Evolutionary conservation across 2,888 invertebrate genomes (phyloP), one percentile per base, ranked within the genome.

Genomic region (Scrobipalpa atriplicella): DNA sequence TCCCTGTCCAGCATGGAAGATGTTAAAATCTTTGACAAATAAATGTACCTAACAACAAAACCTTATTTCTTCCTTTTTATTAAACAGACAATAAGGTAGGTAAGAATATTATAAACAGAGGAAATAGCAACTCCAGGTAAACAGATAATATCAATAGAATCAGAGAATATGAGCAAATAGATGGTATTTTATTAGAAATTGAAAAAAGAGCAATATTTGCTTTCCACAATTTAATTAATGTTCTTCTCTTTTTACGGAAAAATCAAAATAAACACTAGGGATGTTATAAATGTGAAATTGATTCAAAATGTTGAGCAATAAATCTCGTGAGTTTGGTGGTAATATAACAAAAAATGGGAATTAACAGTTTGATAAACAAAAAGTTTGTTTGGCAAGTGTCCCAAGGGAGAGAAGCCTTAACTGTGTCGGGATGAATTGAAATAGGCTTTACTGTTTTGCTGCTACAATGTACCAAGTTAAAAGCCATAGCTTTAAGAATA

Each of bases 301-400:
- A 92, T 92, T 86, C 88, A 87, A 90, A 92, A 85, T 87, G 87
- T 83, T 82, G 81, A 80, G 82, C 84, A 78, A 87, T 91, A 90
- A 92, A 91, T 91, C 88, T 87, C 84, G 70, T 72, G 85, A 85
- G 80, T 86, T 89, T 64, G 83, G 70, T 79, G 84, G 85, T 84
- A 87, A 89, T 88, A 87, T 87, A 90, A 89, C 87, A 91, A 92
- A 92, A 91, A 91, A 91, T 85, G 83, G 77, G 85, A 85, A 87
- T 89, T 86, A 86, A 85, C 89, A 88, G 89, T 89, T 89, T 86
- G 85, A 86, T 87, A 85, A 89, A 89, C 86, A 90, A 87, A 90
- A 90, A 90, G 79, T 89, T 89, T 87, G 85, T 87, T 87, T 83
- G 82, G 84, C 84, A 86, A 85, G 84, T 82, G 85, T 80, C 89